A percentile compares a stretch with the other conserved stretches of the same genome.
These are phyloP conservation scores for Stichopus horrens DNA, from an alignment of 53 echinoderm and acorn worm genomes.

Conservation along the genomic window DNA sequence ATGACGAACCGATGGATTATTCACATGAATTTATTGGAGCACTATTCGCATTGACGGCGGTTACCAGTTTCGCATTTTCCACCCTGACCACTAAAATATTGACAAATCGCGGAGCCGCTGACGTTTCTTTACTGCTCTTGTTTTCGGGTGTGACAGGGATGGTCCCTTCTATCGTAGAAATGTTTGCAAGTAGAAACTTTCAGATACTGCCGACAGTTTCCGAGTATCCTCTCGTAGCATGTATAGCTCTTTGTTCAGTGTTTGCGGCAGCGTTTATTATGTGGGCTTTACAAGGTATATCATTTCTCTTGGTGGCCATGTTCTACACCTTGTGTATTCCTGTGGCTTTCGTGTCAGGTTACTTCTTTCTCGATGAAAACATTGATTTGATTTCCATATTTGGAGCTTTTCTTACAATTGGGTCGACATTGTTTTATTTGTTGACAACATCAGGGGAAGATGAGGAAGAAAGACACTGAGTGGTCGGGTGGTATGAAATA, in stretches of 20 bases:
- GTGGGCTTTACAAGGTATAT: neutral
- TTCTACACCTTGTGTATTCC: neutral
- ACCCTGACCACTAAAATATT: neutral
- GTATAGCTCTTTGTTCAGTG: neutral
- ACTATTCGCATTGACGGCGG: neutral
- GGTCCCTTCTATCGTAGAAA: neutral
- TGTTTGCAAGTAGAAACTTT: neutral
- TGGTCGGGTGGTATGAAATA: too few relatives aligned
- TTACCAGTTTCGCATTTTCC: neutral
- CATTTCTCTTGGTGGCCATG: neutral
- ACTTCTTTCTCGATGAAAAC: neutral
- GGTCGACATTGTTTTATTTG: neutral
- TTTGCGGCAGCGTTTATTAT: neutral
- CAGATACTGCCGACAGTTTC: neutral
- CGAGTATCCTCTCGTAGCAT: neutral
- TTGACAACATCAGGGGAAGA: neutral
- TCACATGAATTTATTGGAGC: neutral
- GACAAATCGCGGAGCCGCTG: neutral
- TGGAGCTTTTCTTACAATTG: neutral
- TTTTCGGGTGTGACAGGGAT: neutral
- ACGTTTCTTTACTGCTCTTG: neutral
- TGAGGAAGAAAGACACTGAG: neutral
- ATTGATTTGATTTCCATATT: neutral
- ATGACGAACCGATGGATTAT: neutral
- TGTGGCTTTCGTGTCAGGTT: neutral